These are phyloP conservation scores for Ageneiosus marmoratus DNA, from an alignment of 2,113 vertebrate species.

Conservation along the genomic window DNA sequence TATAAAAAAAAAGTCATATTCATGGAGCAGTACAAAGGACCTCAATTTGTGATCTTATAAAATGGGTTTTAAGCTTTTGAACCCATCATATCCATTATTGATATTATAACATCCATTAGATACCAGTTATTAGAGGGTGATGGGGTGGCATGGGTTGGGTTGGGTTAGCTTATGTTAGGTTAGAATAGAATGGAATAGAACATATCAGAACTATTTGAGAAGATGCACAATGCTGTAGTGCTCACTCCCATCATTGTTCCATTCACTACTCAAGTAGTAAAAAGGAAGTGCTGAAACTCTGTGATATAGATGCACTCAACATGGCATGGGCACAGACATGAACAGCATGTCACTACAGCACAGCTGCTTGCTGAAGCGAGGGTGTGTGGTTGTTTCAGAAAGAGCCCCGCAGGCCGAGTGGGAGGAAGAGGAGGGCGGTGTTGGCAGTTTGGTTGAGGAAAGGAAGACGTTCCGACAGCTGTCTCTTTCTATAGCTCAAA, in stretches of 20 bases:
- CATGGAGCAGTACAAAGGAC: background rate
- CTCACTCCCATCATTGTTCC: background rate
- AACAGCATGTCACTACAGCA: conserved; percentile 10
- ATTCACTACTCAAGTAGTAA: background rate
- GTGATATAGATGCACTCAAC: background rate
- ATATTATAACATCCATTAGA: background rate
- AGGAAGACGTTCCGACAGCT: conserved; percentile 66
- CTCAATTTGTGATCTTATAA: background rate
- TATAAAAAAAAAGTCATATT: background rate
- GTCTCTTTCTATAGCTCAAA: conserved; percentile 56
- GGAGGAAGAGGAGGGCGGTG: conserved; percentile 56
- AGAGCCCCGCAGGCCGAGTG: conserved; percentile 37
- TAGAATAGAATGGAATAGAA: background rate
- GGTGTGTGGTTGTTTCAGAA: conserved; percentile 28
- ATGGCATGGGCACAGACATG: conserved; percentile 24
- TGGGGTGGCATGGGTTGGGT: background rate
- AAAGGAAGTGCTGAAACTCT: background rate
- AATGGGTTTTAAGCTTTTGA: background rate
- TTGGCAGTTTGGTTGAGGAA: conserved; percentile 65
- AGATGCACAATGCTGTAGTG: too few species aligned
- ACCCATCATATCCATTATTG: background rate
- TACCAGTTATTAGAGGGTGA: background rate
- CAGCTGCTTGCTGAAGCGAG: conserved; percentile 26
- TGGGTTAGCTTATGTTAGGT: background rate
- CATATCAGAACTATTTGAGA: background rate